Evolutionary conservation across 2,113 vertebrate species (phyloP).

Genomic region (Coptodon bakossiorum): DNA sequence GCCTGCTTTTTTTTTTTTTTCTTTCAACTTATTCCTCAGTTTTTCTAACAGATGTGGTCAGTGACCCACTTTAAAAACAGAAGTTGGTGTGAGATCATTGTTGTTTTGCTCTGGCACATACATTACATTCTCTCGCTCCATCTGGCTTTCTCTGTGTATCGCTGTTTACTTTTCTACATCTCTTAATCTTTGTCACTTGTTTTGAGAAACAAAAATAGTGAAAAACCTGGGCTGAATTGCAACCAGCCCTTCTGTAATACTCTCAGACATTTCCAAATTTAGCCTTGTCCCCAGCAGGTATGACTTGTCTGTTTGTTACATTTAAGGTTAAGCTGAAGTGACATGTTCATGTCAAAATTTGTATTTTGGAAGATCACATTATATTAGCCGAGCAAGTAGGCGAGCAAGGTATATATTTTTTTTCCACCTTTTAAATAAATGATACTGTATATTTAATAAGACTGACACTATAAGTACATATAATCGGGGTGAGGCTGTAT

Average conservation of each 20-base stretch:
- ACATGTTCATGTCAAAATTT: conserved; percentile 5
- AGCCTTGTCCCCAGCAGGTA: background rate
- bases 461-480: background rate
- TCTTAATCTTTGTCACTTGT: conserved; percentile 2
- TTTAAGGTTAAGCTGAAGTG: conserved; percentile 5
- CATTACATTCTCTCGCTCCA: background rate
- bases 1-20: background rate
- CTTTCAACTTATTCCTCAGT: background rate
- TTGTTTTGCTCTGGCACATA: conserved; percentile 24
- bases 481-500: background rate
- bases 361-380: conserved; percentile 13
- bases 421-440: background rate
- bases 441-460: background rate
- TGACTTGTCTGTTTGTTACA: background rate
- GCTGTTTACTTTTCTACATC: background rate
- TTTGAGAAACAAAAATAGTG: background rate
- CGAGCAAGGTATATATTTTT: background rate
- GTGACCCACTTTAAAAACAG: conserved; percentile 48
- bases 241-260: background rate
- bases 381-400: background rate
- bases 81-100: conserved; percentile 49
- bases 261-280: background rate
- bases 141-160: conserved; percentile 5
- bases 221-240: background rate
- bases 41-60: conserved; percentile 50